Conservation (phyloP, 1,140 invertebrate species). For the Planococcus citri region DNA sequence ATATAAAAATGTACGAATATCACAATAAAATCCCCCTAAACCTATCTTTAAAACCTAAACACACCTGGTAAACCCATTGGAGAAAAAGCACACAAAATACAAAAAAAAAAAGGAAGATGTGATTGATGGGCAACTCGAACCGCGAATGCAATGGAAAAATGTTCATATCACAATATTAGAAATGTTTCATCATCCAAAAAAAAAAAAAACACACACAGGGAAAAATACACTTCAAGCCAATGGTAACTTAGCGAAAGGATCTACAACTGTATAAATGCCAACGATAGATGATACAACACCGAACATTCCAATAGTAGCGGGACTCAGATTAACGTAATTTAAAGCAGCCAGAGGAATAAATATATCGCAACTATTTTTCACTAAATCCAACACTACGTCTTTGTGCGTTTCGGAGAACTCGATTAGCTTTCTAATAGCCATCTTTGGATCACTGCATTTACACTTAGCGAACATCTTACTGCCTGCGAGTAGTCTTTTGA, state of each 20-base stretch:
- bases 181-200: too few relatives aligned
- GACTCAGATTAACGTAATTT: conserved; percentile 58
- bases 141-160: too few relatives aligned
- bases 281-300: conserved; percentile 64
- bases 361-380: conserved; percentile 75
- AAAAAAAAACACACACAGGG: too few relatives aligned
- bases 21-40: too few relatives aligned
- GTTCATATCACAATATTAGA: too few relatives aligned
- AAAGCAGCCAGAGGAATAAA: conserved; percentile 68
- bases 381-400: conserved; percentile 58
- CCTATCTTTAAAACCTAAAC: too few relatives aligned
- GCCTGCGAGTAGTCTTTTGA: conserved; percentile 38
- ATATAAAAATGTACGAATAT: too few relatives aligned
- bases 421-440: conserved; percentile 5
- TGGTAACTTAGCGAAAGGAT: conserved; percentile 54
- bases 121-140: too few relatives aligned
- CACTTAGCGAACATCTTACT: conserved; percentile 15
- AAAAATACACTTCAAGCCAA: conserved; percentile 37
- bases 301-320: conserved; percentile 58
- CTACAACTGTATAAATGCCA: conserved; percentile 54
- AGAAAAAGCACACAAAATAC: too few relatives aligned
- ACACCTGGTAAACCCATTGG: too few relatives aligned
- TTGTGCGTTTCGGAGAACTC: conserved; percentile 35
- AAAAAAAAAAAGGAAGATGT: too few relatives aligned
- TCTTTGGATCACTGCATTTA: conserved; percentile 21